phyloP scores from a whole-genome alignment of 1,140 invertebrate species.

The Ostrea edulis region DNA sequence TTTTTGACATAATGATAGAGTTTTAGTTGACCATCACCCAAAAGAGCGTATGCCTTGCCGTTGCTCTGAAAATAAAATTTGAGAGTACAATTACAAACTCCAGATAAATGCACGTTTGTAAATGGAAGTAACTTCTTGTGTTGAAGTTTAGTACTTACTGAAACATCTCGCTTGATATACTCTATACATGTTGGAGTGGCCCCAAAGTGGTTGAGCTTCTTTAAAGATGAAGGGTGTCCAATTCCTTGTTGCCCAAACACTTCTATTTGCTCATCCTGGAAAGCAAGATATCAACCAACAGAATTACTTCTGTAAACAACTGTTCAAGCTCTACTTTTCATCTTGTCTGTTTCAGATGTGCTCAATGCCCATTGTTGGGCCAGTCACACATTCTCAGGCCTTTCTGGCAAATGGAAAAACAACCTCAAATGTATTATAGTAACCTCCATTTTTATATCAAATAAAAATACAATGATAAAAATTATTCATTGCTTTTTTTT shows the following conservation, averaged over 20 bases:
- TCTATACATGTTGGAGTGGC: slow-evolving; percentile 25
- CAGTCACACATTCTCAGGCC: too few species aligned
- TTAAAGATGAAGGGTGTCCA: slow-evolving; percentile 9
- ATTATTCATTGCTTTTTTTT: too few species aligned
- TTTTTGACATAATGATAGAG: slow-evolving; percentile 12
- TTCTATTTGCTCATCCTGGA: slow-evolving; percentile 42
- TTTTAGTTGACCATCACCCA: background rate
- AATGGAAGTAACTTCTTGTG: background rate
- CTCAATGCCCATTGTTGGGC: too few species aligned
- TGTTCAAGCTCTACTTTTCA: too few species aligned
- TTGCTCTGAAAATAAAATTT: slow-evolving; percentile 27
- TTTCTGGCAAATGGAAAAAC: too few species aligned
- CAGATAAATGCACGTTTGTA: too few species aligned
- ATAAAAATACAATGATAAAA: too few species aligned
- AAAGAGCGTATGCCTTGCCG: background rate
- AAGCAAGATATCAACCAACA: background rate
- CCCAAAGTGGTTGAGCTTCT: slow-evolving; percentile 22
- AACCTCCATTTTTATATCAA: too few species aligned
- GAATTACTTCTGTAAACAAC: background rate
- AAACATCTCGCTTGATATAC: background rate
- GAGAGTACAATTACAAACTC: background rate
- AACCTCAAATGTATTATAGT: too few species aligned
- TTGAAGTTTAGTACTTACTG: slow-evolving; percentile 11
- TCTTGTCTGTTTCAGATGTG: too few species aligned
- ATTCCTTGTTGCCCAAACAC: slow-evolving; percentile 34